Evolutionary conservation across 2,113 vertebrate species (phyloP), one percentile per base, ranked within the genome.

Genomic region (Xenopus laevis): DNA sequence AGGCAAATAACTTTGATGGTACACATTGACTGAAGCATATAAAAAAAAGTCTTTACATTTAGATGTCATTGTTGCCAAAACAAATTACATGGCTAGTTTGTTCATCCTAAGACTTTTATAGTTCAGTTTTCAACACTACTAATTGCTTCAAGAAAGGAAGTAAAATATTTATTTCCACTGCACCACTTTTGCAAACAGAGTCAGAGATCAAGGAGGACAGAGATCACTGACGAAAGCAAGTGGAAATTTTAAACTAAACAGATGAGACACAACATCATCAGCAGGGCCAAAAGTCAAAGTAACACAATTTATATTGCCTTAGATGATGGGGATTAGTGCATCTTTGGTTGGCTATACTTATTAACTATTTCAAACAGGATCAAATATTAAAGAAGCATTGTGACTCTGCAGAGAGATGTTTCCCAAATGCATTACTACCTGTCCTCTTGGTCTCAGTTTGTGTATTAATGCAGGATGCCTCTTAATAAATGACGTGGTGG

Each of bases 131-230:
- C 50, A 55, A 57, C 67, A 57, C 67, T 33, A 52, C 46, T 68
- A 68, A 55, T 57, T 68, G 23, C 20, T 46, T 68, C 46, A 68
- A 67, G 15, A 50, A 68, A 68, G 52, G 52, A 68, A 68, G 67
- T 68, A 4, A 55, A 33, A 57, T 68, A 55, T 71, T 71, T 71
- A 71, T 71, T 60, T 60, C 57, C 33, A 60, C 20, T 71, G 53
- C 68, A 71, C 55, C 68, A 71, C 13, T 60, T 33, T 46, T 46
- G 7, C 57, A 71, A 71, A 60, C 68, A 71, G 57, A 60, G 30
- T n/a, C 55, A 60, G 55, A 21, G 57, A 71, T 71, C 40, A 71
- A 71, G 33, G 12, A 18, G 33, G 27, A 71, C 59, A 13, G 18
- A 18, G 15, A 18, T 6, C 57, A 21, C 7, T 60, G 55, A 46